Evolutionary conservation across 2,797 vertebrate species (phyloP).

Genomic region (Coregonus suidteri): DNA sequence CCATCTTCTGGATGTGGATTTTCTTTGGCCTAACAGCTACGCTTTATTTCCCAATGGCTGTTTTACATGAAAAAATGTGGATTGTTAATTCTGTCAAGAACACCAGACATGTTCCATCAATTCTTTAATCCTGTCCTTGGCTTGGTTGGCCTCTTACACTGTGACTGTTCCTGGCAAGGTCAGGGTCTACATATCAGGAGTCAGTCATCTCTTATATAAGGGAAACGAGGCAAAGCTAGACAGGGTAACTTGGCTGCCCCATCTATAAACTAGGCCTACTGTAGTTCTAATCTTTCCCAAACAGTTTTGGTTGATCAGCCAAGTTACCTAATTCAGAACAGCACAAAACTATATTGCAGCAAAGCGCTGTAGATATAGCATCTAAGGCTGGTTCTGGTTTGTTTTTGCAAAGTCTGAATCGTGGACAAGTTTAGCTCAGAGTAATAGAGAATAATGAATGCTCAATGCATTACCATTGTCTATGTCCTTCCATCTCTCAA

Average conservation of each 20-base stretch:
- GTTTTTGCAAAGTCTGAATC: not conserved
- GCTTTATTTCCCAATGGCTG: not conserved
- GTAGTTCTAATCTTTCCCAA: constrained; percentile 54
- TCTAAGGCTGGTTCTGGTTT: not conserved
- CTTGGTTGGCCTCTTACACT: not conserved
- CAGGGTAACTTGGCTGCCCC: constrained; percentile 29
- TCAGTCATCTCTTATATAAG: constrained; percentile 71
- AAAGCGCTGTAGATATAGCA: not conserved
- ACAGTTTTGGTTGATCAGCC: too few relatives aligned
- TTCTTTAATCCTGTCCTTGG: not conserved
- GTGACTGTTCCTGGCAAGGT: constrained; percentile 9
- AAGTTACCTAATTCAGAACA: too few relatives aligned
- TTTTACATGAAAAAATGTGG: not conserved
- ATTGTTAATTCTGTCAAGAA: not conserved
- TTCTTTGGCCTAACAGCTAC: not conserved
- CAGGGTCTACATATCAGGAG: constrained; percentile 52
- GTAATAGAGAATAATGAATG: not conserved
- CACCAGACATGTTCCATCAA: not conserved
- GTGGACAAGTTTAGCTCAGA: not conserved
- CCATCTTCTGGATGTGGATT: not conserved
- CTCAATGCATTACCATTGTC: not conserved
- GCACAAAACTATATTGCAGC: not conserved
- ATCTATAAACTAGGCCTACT: constrained; percentile 23
- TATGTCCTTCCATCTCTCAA: not conserved
- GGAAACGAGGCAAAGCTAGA: constrained; percentile 52